A percentile compares a stretch with the other conserved stretches of the same genome.
Evolutionary conservation across 2,113 vertebrate genomes (phyloP).

Genomic region (Archocentrus centrarchus): DNA sequence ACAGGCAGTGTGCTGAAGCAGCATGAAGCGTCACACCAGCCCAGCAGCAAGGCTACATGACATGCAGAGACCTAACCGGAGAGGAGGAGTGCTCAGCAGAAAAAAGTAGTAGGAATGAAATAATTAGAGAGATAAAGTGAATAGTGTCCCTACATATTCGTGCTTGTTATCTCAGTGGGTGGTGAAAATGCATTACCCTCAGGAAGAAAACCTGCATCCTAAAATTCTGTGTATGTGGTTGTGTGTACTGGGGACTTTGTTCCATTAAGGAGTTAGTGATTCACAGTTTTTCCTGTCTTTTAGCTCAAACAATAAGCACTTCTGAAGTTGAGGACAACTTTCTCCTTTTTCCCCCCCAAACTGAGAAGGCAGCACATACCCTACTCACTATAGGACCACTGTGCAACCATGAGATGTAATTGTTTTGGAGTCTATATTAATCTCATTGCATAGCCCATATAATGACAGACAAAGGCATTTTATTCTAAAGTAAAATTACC

Average conservation of each 20-base stretch:
- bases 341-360: background rate
- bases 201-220: background rate
- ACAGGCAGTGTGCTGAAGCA: slow-evolving; percentile 74
- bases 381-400: background rate
- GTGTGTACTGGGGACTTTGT: background rate
- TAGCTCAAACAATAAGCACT: background rate
- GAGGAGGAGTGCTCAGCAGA: slow-evolving; percentile 2
- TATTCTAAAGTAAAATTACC: background rate
- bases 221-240: background rate
- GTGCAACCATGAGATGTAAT: background rate
- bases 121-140: slow-evolving; percentile 23
- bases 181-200: background rate
- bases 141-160: slow-evolving; percentile 6
- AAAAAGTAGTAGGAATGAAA: slow-evolving; percentile 30
- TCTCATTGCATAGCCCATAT: too few species aligned
- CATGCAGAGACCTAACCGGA: slow-evolving; percentile 42
- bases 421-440: background rate
- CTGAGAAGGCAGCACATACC: background rate
- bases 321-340: background rate
- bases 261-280: background rate
- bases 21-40: slow-evolving; percentile 59
- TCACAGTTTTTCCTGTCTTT: background rate
- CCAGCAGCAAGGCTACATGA: slow-evolving; percentile 23
- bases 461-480: too few species aligned
- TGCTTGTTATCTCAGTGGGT: slow-evolving; percentile 33